Evolutionary conservation across 1,140 invertebrate genomes (phyloP), one percentile per base, ranked within the genome.

Genomic region (Drosophila baimaii): DNA sequence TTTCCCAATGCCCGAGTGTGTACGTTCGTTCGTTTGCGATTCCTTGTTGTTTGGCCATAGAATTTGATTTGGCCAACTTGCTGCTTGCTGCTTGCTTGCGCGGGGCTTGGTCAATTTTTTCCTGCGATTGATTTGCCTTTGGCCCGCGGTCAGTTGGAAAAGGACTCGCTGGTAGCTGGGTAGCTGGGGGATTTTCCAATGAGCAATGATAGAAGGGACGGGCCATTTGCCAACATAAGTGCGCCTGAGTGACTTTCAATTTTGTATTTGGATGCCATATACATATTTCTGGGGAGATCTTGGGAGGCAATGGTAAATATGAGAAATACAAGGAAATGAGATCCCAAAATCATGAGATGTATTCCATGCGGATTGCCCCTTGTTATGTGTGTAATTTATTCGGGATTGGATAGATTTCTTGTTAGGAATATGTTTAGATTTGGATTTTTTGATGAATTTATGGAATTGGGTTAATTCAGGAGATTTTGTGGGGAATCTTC

Each of bases 1-100:
- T 86, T 88, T 79, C 59, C 77, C 68, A 80, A 80, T 65, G 68
- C 65, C 43, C 46, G 44, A 52, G 61, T 80, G 73, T 49, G 47
- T 43, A 66, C 59, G 51, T 43, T 70, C 59, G 51, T 12, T 27
- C 25, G 47, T 7, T 27, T 27, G 27, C 61, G 54, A 74, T 65
- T 43, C 21, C 21, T 51, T 69, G 21, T 58, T 73, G 75, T 65
- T 70, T 78, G 63, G 21, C 43, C 17, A 12, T 77, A 59, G 43
- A 39, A 70, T 70, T 81, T 81, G 78, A 64, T 85, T 85, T 81
- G 57, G 57, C 59, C 46, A 31, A 19, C 41, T 58, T 39, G 37
- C 29, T 33, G 27, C 23, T 55, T 33, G 33, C n/a, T n/a, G n/a
- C n/a, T n/a, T n/a, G n/a, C n/a, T n/a, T n/a, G n/a, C n/a, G n/a